Conservation (phyloP, 2,888 invertebrate species). For the Scaptomyza caliginosa region DNA sequence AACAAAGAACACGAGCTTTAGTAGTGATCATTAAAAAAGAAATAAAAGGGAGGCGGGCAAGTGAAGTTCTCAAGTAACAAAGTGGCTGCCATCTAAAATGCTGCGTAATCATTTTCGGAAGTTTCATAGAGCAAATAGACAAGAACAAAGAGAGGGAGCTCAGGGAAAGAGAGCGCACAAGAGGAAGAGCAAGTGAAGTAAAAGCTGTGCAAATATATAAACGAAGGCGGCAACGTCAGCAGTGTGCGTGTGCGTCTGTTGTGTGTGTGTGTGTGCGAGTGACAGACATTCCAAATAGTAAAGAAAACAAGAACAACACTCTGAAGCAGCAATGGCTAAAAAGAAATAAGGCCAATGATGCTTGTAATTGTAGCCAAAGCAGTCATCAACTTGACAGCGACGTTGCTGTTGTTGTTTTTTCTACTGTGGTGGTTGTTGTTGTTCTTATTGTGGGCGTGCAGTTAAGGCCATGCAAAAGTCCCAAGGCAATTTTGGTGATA, state of each 20-base stretch:
- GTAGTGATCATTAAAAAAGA: constrained; percentile 41
- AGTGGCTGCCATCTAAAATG: constrained; percentile 56
- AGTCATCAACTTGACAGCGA: constrained; percentile 36
- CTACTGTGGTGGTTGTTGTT: constrained; percentile 10
- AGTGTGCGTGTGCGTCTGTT: not conserved
- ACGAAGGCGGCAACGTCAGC: constrained; percentile 57
- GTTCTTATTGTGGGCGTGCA: constrained; percentile 51
- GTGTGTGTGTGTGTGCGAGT: constrained; percentile 5
- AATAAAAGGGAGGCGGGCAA: not conserved
- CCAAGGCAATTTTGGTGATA: constrained; percentile 46
- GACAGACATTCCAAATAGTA: constrained; percentile 48
- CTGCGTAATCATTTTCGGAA: constrained; percentile 78
- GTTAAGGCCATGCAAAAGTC: constrained; percentile 53
- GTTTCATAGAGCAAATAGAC: constrained; percentile 47
- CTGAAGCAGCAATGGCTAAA: constrained; percentile 38
- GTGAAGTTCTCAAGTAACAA: constrained; percentile 41
- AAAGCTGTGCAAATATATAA: constrained; percentile 67
- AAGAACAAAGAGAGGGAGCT: constrained; percentile 24
- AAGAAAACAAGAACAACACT: constrained; percentile 36
- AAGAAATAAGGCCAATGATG: constrained; percentile 76
- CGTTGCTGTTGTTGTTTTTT: constrained; percentile 35
- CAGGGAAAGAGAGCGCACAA: not conserved
- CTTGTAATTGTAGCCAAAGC: constrained; percentile 70
- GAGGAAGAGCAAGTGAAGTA: constrained; percentile 35
- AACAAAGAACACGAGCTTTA: constrained; percentile 35